phyloP scores from a whole-genome alignment of 2,113 vertebrate species.

The Syngnathus typhle region DNA sequence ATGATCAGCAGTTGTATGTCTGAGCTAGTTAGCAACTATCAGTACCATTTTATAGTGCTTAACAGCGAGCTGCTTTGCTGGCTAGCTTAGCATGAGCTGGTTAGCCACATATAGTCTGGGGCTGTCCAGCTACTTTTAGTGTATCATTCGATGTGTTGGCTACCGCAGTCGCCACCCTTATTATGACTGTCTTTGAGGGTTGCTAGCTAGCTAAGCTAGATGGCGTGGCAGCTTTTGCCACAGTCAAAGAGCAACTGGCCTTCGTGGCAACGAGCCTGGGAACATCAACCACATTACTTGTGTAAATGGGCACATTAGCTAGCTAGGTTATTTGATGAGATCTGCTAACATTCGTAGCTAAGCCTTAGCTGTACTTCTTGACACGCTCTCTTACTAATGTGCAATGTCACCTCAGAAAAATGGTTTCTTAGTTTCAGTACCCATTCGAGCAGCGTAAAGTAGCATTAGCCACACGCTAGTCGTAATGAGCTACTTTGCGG shows the following conservation, averaged over 20 bases:
- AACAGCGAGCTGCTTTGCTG: too few relatives aligned
- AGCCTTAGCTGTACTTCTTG: neutral
- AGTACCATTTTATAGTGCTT: too few relatives aligned
- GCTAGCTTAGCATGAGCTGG: too few relatives aligned
- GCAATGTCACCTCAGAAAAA: conserved; percentile 2
- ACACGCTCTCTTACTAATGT: neutral
- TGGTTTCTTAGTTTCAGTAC: conserved; percentile 13
- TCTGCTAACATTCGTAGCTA: neutral
- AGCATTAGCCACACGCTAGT: conserved; percentile 37
- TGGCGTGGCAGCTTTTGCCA: neutral
- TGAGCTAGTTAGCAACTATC: too few relatives aligned
- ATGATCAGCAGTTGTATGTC: too few relatives aligned
- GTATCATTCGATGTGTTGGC: neutral
- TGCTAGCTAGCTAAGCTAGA: neutral
- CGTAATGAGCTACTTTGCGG: conserved; percentile 56
- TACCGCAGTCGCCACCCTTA: neutral
- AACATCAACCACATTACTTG: neutral
- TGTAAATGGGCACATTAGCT: neutral
- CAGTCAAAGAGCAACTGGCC: neutral
- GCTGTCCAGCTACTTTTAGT: neutral
- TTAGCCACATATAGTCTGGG: too few relatives aligned
- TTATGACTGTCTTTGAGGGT: neutral
- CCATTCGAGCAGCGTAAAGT: conserved; percentile 11
- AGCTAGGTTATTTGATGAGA: neutral
- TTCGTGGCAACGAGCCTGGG: neutral